Evolutionary conservation across 2,888 invertebrate genomes (phyloP).

Genomic region (Panopea generosa): DNA sequence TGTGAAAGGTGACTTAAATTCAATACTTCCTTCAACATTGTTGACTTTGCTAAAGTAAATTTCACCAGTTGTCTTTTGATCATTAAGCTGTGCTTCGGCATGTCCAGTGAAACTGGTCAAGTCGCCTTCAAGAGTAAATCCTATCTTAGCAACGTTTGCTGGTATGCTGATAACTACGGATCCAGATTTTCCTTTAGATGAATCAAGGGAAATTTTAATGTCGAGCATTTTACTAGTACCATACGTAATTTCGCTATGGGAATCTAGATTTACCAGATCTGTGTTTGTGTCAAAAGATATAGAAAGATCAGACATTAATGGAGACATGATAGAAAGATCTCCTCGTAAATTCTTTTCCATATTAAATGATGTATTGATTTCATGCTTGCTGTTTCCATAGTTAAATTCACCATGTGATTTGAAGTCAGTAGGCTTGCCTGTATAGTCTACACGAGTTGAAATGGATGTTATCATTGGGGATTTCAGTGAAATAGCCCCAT

Average conservation of each 20-base stretch:
- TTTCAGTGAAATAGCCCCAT: not conserved
- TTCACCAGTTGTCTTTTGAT: not conserved
- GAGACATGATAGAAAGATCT: no score
- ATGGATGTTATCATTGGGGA: not conserved
- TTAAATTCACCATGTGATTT: not conserved
- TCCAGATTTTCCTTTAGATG: no score
- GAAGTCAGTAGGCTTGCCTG: no score
- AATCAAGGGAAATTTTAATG: no score
- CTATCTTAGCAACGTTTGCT: no score
- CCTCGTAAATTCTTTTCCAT: no score
- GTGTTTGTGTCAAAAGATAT: no score
- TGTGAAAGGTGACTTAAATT: conserved; percentile 1
- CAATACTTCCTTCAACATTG: not conserved
- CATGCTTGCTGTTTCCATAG: not conserved
- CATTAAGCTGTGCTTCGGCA: not conserved
- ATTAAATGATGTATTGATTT: not conserved
- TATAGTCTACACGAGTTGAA: not conserved
- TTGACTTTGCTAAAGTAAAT: not conserved
- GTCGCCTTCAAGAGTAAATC: not conserved
- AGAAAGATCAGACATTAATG: no score
- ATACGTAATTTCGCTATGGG: no score
- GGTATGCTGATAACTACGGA: no score
- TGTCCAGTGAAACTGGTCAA: not conserved
- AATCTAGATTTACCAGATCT: no score
- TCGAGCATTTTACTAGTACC: no score